Evolutionary conservation across 92 coral and sea anemone genomes (phyloP).

Genomic region (Hydrozoanthus gracilis): DNA sequence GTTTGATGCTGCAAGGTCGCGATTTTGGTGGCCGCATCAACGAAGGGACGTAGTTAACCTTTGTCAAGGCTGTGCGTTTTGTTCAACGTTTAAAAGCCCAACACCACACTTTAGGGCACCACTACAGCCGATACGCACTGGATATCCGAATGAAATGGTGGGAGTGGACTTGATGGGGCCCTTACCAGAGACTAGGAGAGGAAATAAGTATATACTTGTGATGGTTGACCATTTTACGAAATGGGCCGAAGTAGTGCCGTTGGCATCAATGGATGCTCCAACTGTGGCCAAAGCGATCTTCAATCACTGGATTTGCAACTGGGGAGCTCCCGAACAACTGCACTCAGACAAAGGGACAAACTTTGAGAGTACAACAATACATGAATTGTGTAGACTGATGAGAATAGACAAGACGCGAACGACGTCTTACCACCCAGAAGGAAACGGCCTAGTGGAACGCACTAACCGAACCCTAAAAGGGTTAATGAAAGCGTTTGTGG

Average conservation of each 20-base stretch:
- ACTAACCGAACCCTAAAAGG: background rate
- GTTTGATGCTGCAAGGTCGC: constrained; percentile 20
- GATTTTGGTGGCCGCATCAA: constrained; percentile 45
- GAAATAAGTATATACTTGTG: constrained; percentile 19
- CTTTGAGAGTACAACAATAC: background rate
- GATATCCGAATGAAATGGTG: constrained; percentile 22
- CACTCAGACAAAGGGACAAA: background rate
- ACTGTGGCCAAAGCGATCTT: background rate
- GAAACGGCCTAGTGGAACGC: background rate
- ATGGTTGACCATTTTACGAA: too few species aligned
- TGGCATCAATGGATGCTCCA: background rate
- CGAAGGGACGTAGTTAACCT: constrained; percentile 23
- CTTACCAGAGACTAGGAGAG: background rate
- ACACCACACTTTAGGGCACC: constrained; percentile 9
- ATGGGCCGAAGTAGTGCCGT: constrained; percentile 21
- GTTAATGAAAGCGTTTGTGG: background rate
- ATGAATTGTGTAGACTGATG: background rate
- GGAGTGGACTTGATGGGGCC: constrained; percentile 36
- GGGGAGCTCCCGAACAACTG: background rate
- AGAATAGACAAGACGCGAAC: background rate
- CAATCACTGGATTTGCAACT: background rate
- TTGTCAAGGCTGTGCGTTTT: constrained; percentile 33
- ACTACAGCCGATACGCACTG: constrained; percentile 14
- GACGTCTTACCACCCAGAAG: too few species aligned
- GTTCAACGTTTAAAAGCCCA: constrained; percentile 49